phyloP scores from a whole-genome alignment of 2,888 invertebrate genomes.

The Phortica okadai region DNA sequence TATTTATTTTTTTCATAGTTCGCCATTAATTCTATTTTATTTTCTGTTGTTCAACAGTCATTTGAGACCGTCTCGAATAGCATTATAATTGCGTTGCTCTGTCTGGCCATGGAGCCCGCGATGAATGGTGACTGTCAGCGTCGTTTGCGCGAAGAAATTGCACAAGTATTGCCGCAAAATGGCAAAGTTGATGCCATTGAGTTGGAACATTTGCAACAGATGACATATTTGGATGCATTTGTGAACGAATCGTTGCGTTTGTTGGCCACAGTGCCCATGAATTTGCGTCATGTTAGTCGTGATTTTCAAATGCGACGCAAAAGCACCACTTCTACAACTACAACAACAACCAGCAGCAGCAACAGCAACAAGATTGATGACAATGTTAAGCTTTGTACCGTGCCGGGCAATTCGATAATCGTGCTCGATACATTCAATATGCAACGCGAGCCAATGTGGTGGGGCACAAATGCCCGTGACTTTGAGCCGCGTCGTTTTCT shows the following conservation, averaged over 20 bases:
- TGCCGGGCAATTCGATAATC: constrained; percentile 72
- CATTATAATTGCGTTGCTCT: constrained; percentile 69
- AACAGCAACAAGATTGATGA: not conserved
- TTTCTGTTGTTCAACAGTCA: constrained; percentile 54
- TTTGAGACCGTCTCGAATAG: constrained; percentile 74
- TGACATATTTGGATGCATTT: constrained; percentile 73
- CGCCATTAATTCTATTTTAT: not conserved
- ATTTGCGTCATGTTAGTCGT: constrained; percentile 69
- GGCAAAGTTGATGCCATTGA: constrained; percentile 57
- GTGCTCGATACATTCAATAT: constrained; percentile 73
- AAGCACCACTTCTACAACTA: not conserved
- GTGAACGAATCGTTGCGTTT: constrained; percentile 73
- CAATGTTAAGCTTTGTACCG: constrained; percentile 43
- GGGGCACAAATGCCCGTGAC: constrained; percentile 70
- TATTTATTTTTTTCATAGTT: not conserved
- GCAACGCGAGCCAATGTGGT: constrained; percentile 70
- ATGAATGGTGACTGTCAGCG: constrained; percentile 62
- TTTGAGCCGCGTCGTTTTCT: constrained; percentile 73
- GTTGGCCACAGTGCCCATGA: constrained; percentile 73
- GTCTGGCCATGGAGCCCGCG: constrained; percentile 67
- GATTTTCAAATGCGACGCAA: constrained; percentile 62
- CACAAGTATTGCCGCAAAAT: constrained; percentile 56
- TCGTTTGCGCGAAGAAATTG: constrained; percentile 70
- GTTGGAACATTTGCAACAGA: constrained; percentile 65
- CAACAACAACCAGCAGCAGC: not conserved